phyloP scores from a whole-genome alignment of 2,888 invertebrate genomes.

The Phlogophora meticulosa region DNA sequence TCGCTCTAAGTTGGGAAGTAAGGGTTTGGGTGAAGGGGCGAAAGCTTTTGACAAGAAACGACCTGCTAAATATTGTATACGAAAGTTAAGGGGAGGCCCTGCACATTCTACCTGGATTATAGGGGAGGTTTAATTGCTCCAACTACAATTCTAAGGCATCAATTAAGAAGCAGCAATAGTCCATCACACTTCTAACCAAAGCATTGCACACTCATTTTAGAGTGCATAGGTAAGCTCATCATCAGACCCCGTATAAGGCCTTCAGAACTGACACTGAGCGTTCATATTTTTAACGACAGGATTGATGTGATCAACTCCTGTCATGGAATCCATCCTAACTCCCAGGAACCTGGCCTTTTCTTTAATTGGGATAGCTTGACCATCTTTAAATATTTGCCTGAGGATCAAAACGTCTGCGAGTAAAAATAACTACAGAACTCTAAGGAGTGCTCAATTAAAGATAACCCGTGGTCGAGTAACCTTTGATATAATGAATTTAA shows the following conservation, averaged over 20 bases:
- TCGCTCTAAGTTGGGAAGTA: background rate
- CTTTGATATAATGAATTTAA: no score
- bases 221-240: background rate
- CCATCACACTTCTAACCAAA: background rate
- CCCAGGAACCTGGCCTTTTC: constrained; percentile 1
- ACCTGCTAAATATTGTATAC: background rate
- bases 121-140: background rate
- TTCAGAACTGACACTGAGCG: background rate
- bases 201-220: background rate
- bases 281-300: constrained; percentile 5
- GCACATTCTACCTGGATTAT: constrained; percentile 8
- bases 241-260: background rate
- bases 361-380: background rate
- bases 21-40: background rate
- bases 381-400: background rate
- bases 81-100: background rate
- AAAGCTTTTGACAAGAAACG: background rate
- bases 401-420: background rate
- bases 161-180: constrained; percentile 1
- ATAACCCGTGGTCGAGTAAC: background rate
- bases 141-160: background rate
- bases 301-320: background rate
- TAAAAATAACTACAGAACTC: background rate
- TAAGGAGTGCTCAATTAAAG: background rate
- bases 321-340: background rate